Evolutionary conservation across 2,888 invertebrate species (phyloP), one percentile per base, ranked within the genome.

Genomic region (Gisinianus flammeolus): DNA sequence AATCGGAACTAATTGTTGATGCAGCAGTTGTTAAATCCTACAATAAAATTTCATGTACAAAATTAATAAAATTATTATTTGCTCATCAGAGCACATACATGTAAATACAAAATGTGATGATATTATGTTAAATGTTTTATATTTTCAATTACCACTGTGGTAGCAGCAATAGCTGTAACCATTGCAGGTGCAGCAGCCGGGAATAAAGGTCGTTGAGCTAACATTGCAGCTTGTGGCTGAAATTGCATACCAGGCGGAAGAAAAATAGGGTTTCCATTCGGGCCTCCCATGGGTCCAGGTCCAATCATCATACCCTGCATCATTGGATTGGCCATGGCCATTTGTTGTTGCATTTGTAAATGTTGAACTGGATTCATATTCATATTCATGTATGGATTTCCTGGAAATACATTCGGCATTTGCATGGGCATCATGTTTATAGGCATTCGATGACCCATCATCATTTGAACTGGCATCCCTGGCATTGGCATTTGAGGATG

Each of bases 141-240:
- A 62, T n/a, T n/a, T n/a, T 24, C 12, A 62, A 12, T 62, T 66
- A 31, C 30, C 30, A 22, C 31, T 28, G 22, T 66, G 4, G 66
- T 64, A 35, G 31, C 22, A 22, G 70, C 30, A 31, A 19, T 26
- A 33, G 77, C 72, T 3, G 75, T 76, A 30, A 86, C 89, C 64
- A 92, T 90, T 67, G 91, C 91, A 77, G 93, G 92, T 71, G 84
- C 83, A 8, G 83, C 85, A 30, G 85, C 85, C 0, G 85, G 85
- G 0, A 95, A 95, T 87, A 96, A 96, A 77, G 96, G 88, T 1
- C 95, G 95, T 86, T 90, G 83, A 8, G 85, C 85, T 28, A 77
- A 24, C 77, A 77, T 70, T 68, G 82, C 16, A 62, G 77, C n/a
- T 73, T 81, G 81, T 24, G 58, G 44, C 22, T 78, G 77, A 19